Conservation (phyloP, 2,113 vertebrate genomes). For the Erythrolamprus reginae region DNA sequence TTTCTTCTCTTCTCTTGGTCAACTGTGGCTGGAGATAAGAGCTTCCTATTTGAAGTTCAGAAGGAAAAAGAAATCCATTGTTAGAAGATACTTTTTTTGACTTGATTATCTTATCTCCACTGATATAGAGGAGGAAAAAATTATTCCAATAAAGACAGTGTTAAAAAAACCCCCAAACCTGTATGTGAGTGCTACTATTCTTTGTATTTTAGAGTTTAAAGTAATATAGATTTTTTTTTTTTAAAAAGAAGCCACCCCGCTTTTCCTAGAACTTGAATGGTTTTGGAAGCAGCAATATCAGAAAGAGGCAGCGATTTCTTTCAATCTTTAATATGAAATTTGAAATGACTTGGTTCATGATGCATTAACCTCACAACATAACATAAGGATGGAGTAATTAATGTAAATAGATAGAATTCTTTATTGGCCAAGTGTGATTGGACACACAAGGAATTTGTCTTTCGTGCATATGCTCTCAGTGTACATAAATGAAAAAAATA, state of each 20-base stretch:
- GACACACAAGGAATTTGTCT: no score
- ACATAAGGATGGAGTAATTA: background rate
- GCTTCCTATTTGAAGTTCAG: conserved; percentile 69
- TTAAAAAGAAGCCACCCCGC: conserved; percentile 31
- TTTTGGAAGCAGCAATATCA: conserved; percentile 17
- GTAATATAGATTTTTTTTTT: conserved; percentile 55
- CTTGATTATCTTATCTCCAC: conserved; percentile 61
- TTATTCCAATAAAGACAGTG: conserved; percentile 62
- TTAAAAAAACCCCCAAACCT: conserved; percentile 21
- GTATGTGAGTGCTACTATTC: conserved; percentile 60
- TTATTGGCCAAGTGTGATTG: no score
- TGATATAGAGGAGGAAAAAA: conserved; percentile 60
- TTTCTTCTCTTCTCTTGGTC: conserved; percentile 67
- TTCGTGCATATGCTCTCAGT: no score
- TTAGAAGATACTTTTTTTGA: conserved; percentile 63
- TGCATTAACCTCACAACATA: background rate
- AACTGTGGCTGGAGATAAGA: conserved; percentile 67
- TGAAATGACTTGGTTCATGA: background rate
- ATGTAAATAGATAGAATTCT: no score
- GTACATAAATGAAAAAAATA: no score
- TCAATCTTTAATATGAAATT: conserved; percentile 14
- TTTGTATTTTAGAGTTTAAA: conserved; percentile 64
- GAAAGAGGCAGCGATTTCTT: conserved; percentile 25
- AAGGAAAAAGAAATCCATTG: conserved; percentile 68
- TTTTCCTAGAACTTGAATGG: conserved; percentile 13